Evolutionary conservation across 2,888 invertebrate genomes (phyloP), one percentile per base, ranked within the genome.

Genomic region (Apantesis nais): DNA sequence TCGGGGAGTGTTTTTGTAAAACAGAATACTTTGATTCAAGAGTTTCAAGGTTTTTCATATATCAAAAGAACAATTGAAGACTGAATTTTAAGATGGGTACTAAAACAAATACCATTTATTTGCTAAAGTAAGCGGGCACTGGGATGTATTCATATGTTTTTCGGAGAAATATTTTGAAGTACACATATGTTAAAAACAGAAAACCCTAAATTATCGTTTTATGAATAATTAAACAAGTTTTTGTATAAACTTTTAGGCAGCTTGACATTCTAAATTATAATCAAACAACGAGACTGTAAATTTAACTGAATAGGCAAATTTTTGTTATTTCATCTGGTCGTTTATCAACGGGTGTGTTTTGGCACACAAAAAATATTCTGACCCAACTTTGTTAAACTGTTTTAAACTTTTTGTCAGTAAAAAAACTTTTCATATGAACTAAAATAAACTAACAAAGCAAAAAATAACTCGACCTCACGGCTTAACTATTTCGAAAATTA

Each of bases 401-500:
- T 65, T 63, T 31, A 58, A 31, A 25, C 55, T 64, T 64, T 64
- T 68, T n/a, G 58, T 2, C 7, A 12, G 19, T 14, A 22, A 64
- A 68, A 37, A 52, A 58, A 63, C 31, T 63, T 68, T 31, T 41
- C 52, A 52, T 22, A 31, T 52, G 31, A n/a, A n/a, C n/a, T 29
- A 41, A 71, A 66, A 44, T 55, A 55, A 69, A 41, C 22, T 44
- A 44, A 31, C 29, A 41, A 44, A 5, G 25, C 2, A 58, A 69
- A 66, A 74, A 65, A 41, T 55, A 41, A 61, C 31, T 41, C 44
- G n/a, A 62, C 61, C 7, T 77, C 68, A 77, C 61, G 66, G 78
- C 60, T 75, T 71, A 79, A 77, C 74, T 74, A 72, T 74, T 74
- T 72, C 78, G 64, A 78, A 74, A 80, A 79, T 73, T 72, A 31